Evolutionary conservation across 2,888 invertebrate species (phyloP).

Genomic region (Calameuta idolon): DNA sequence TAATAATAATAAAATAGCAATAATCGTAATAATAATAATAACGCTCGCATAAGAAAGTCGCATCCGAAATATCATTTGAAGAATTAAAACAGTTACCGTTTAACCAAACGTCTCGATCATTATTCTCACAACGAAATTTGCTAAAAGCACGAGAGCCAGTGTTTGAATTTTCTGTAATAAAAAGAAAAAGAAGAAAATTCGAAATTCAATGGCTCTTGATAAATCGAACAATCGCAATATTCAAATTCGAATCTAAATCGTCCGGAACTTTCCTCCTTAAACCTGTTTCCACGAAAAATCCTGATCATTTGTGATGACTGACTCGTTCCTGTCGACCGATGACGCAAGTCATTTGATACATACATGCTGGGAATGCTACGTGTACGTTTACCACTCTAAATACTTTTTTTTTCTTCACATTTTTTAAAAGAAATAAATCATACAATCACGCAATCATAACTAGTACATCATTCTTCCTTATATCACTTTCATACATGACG

Average conservation of each 20-base stretch:
- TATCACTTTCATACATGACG: neutral
- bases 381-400: neutral
- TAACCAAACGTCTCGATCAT: neutral
- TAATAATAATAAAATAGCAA: neutral
- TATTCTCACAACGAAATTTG: neutral
- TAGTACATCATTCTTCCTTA: neutral
- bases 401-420: neutral
- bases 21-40: constrained; percentile 10
- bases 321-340: neutral
- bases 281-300: neutral
- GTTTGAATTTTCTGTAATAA: neutral
- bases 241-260: too few relatives aligned
- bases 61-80: neutral
- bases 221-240: neutral
- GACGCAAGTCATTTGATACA: neutral
- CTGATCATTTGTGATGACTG: neutral
- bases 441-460: neutral
- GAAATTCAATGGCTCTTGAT: neutral
- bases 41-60: neutral
- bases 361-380: neutral
- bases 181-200: neutral
- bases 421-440: neutral
- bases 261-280: too few relatives aligned
- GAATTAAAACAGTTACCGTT: neutral
- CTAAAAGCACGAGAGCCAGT: neutral